Percentiles rank a stretch among this genome's conserved stretches.
Evolutionary conservation across 2,888 invertebrate species (phyloP).

Genomic region (Drosophila ochracea): DNA sequence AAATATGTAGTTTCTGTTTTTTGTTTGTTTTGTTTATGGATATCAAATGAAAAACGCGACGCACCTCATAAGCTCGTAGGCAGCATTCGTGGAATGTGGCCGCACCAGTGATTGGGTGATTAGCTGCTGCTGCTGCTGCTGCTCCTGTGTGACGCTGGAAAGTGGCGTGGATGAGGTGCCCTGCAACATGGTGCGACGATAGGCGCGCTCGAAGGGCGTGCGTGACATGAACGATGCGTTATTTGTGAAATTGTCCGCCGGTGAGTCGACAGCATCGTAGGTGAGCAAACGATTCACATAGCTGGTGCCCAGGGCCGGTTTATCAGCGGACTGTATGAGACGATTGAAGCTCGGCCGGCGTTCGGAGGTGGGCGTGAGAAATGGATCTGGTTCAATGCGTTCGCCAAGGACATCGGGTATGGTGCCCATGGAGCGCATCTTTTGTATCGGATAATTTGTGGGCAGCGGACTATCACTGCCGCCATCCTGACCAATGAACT

Average conservation of each 20-base stretch:
- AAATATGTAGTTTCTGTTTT: slow-evolving; percentile 11
- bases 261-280: slow-evolving; percentile 78
- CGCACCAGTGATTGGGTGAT: slow-evolving; percentile 49
- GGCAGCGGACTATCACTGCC: slow-evolving; percentile 65
- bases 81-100: slow-evolving; percentile 82
- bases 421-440: slow-evolving; percentile 85
- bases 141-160: slow-evolving; percentile 55
- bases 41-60: slow-evolving; percentile 69
- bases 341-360: slow-evolving; percentile 78
- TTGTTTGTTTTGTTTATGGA: slow-evolving; percentile 13
- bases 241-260: slow-evolving; percentile 59
- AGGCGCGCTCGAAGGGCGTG: slow-evolving; percentile 84
- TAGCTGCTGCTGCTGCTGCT: slow-evolving; percentile 1
- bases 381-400: slow-evolving; percentile 83
- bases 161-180: slow-evolving; percentile 82
- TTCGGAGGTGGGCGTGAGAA: slow-evolving; percentile 84
- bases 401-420: slow-evolving; percentile 84
- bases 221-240: slow-evolving; percentile 82
- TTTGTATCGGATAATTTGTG: slow-evolving; percentile 83
- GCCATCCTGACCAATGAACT: slow-evolving; percentile 84
- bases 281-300: slow-evolving; percentile 67
- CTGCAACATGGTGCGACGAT: slow-evolving; percentile 82
- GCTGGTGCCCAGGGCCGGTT: slow-evolving; percentile 57
- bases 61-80: slow-evolving; percentile 83
- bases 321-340: slow-evolving; percentile 78